These are phyloP conservation scores for Clistopyga incitator DNA, from an alignment of 2,888 invertebrate genomes.

Conservation along the genomic window DNA sequence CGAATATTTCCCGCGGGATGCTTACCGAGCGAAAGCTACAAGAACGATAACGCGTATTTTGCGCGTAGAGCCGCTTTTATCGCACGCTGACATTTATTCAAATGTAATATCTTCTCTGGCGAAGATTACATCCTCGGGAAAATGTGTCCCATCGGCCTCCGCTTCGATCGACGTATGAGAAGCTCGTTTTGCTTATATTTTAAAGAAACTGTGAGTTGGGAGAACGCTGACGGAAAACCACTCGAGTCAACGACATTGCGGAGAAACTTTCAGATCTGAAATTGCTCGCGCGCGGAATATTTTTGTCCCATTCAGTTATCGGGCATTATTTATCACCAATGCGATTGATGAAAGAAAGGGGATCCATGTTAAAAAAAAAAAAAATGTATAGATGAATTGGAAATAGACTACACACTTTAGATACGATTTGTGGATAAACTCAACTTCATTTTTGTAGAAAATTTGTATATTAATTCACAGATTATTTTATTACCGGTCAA, in stretches of 20 bases:
- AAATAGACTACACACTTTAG: too few relatives aligned
- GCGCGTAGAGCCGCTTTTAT: slow-evolving; percentile 73
- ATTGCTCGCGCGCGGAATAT: background rate
- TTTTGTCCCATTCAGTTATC: background rate
- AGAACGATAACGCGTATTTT: slow-evolving; percentile 77
- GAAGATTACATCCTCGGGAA: slow-evolving; percentile 81
- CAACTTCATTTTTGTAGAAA: too few relatives aligned
- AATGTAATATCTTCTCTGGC: slow-evolving; percentile 84
- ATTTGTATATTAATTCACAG: too few relatives aligned
- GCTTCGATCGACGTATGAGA: slow-evolving; percentile 21
- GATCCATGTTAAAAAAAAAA: too few relatives aligned
- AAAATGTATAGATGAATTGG: too few relatives aligned
- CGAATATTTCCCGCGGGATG: slow-evolving; percentile 83
- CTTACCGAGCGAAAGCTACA: slow-evolving; percentile 70
- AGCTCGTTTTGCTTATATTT: slow-evolving; percentile 39
- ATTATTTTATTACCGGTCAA: too few relatives aligned
- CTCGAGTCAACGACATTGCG: background rate
- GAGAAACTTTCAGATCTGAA: background rate
- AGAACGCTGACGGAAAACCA: slow-evolving; percentile 6
- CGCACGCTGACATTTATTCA: slow-evolving; percentile 83
- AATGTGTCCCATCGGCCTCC: slow-evolving; percentile 81
- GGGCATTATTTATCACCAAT: background rate
- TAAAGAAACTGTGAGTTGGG: background rate
- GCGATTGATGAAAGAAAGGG: background rate
- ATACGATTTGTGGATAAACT: too few relatives aligned